A percentile compares a stretch with the other conserved stretches of the same genome.
Evolutionary conservation across 1,140 invertebrate genomes (phyloP).

Genomic region (Temnothorax longispinosus): DNA sequence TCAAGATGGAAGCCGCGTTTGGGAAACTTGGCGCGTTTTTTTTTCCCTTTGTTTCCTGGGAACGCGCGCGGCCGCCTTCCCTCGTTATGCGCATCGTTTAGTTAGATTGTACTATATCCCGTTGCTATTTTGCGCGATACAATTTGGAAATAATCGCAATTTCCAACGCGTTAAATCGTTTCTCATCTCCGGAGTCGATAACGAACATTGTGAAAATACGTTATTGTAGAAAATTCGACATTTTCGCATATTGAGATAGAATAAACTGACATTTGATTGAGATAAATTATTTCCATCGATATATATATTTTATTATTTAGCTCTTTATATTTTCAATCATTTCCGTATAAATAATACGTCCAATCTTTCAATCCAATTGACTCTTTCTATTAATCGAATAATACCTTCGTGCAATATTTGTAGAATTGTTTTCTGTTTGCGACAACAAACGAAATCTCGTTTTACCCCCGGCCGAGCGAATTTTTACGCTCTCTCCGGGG

Average conservation of each 20-base stretch:
- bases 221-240: neutral
- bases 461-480: neutral
- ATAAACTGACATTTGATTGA: neutral
- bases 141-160: neutral
- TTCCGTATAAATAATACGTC: neutral
- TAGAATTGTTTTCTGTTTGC: neutral
- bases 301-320: neutral
- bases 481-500: neutral
- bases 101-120: neutral
- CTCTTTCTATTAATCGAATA: neutral
- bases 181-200: neutral
- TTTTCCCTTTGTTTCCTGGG: constrained; percentile 59
- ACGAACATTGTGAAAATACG: neutral
- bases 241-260: neutral
- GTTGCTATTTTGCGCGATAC: neutral
- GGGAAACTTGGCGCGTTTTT: constrained; percentile 66
- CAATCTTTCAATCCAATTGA: neutral
- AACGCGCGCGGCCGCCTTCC: constrained; percentile 30
- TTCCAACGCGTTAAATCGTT: neutral
- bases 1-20: constrained; percentile 64
- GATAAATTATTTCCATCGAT: neutral
- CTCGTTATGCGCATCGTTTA: constrained; percentile 2
- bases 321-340: neutral
- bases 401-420: neutral
- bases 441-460: neutral